Conservation (phyloP, 1,140 invertebrate species). For the Leptopilina boulardi region DNA sequence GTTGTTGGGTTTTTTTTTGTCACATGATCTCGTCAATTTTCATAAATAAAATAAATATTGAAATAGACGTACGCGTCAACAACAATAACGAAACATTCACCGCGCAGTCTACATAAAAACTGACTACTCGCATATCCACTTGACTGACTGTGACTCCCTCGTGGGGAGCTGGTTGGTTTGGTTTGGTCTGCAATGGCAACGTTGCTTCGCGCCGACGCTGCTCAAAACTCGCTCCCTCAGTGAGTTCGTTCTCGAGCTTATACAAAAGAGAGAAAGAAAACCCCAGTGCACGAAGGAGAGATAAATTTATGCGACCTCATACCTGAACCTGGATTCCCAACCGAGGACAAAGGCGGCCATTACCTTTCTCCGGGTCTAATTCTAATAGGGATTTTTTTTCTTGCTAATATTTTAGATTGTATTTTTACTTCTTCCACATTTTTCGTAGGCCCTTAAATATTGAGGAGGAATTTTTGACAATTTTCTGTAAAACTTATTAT, state of each 20-base stretch:
- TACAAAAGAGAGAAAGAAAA: slow-evolving; percentile 24
- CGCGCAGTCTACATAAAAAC: slow-evolving; percentile 63
- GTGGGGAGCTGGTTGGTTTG: slow-evolving; percentile 48
- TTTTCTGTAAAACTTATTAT: too few relatives aligned
- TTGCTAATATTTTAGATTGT: too few relatives aligned
- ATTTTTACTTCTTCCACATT: too few relatives aligned
- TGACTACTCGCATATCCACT: slow-evolving; percentile 57
- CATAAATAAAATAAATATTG: too few relatives aligned
- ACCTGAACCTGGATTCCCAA: slow-evolving; percentile 36
- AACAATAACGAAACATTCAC: slow-evolving; percentile 43
- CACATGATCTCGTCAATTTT: too few relatives aligned
- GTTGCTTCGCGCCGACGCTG: slow-evolving; percentile 46
- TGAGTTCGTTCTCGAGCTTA: slow-evolving; percentile 18
- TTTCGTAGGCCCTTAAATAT: too few relatives aligned
- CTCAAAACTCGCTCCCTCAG: slow-evolving; percentile 39
- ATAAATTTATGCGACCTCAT: slow-evolving; percentile 14
- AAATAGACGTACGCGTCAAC: too few relatives aligned
- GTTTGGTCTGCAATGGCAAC: slow-evolving; percentile 53
- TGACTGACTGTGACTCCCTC: slow-evolving; percentile 56
- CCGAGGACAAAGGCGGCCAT: slow-evolving; percentile 9
- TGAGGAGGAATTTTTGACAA: too few relatives aligned
- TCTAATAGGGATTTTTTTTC: background rate
- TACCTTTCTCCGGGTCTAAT: slow-evolving; percentile 15
- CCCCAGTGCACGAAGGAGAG: slow-evolving; percentile 33
- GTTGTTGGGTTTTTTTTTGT: slow-evolving; percentile 48